A percentile compares a stretch with the other conserved stretches of the same genome.
phyloP scores from a whole-genome alignment of 2,797 vertebrate genomes.

The Sebastes cheni region DNA sequence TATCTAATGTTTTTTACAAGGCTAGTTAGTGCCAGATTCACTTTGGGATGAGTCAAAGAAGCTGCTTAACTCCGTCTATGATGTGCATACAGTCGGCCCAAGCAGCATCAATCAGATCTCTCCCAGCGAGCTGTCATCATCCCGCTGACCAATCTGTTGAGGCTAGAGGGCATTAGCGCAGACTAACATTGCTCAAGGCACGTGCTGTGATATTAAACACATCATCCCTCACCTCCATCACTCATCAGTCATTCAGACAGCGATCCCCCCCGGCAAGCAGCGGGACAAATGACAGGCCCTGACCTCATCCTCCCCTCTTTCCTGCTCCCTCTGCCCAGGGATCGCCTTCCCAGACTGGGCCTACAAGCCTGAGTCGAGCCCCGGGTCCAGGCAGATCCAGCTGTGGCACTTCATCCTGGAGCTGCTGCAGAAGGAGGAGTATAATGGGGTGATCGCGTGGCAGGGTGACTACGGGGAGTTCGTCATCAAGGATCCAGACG shows the following conservation, averaged over 20 bases:
- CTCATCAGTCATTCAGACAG: slow-evolving; percentile 79
- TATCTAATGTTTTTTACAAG: slow-evolving; percentile 55
- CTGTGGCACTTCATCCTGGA: slow-evolving; percentile 97
- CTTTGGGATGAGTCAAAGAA: slow-evolving; percentile 46
- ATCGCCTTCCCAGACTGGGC: slow-evolving; percentile 96
- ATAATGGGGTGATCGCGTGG: slow-evolving; percentile 92
- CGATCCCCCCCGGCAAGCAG: slow-evolving; percentile 40
- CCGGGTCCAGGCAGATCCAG: slow-evolving; percentile 94
- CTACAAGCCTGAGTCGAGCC: slow-evolving; percentile 94
- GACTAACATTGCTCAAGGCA: slow-evolving; percentile 78
- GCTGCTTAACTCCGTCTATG: slow-evolving; percentile 53
- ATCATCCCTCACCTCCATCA: slow-evolving; percentile 78
- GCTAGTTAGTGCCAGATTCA: slow-evolving; percentile 53
- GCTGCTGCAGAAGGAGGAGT: slow-evolving; percentile 93
- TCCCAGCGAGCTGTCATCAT: slow-evolving; percentile 75
- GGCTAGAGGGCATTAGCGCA: slow-evolving; percentile 74
- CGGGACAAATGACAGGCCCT: slow-evolving; percentile 72
- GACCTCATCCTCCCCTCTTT: slow-evolving; percentile 63
- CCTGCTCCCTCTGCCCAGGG: slow-evolving; percentile 73
- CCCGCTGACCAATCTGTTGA: slow-evolving; percentile 78
- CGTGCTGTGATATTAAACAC: slow-evolving; percentile 80
- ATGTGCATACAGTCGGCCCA: slow-evolving; percentile 53
- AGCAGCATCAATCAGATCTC: slow-evolving; percentile 72
- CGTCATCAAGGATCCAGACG: slow-evolving; percentile 95
- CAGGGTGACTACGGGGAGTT: slow-evolving; percentile 96